These are phyloP conservation scores for Chitala chitala DNA, from an alignment of 2,113 vertebrate genomes.

Conservation along the genomic window DNA sequence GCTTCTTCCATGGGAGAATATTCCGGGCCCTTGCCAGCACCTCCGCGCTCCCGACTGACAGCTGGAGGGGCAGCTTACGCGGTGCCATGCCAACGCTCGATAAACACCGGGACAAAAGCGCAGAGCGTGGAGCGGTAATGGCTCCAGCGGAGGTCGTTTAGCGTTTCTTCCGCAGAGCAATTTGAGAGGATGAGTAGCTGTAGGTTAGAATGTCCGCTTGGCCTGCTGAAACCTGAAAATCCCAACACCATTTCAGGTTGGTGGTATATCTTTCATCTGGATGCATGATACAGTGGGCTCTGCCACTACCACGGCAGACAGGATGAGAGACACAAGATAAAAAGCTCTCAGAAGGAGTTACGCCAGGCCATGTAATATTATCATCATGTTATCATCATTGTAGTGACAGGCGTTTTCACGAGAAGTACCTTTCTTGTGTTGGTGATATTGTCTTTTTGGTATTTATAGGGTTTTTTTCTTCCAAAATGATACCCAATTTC, in stretches of 20 bases:
- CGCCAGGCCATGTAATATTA: constrained; percentile 6
- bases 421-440: too few species aligned
- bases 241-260: too few species aligned
- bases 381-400: too few species aligned
- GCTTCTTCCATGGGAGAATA: not conserved
- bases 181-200: too few species aligned
- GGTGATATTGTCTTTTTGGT: not conserved
- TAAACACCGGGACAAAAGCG: constrained; percentile 38
- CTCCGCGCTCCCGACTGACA: too few species aligned
- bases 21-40: not conserved
- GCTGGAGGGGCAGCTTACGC: constrained; percentile 56
- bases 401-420: too few species aligned
- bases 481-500: too few species aligned
- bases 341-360: not conserved
- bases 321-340: not conserved
- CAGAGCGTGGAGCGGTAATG: constrained; percentile 60
- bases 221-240: not conserved
- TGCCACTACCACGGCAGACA: not conserved
- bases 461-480: not conserved
- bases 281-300: not conserved
- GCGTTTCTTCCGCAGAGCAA: too few species aligned
- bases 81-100: constrained; percentile 55
- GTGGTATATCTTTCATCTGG: not conserved
- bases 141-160: too few species aligned
- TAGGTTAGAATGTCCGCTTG: too few species aligned